Percentiles rank a stretch among this genome's conserved stretches.
phyloP scores from a whole-genome alignment of 2,797 vertebrate genomes.

The Mormyrops attenuatus region DNA sequence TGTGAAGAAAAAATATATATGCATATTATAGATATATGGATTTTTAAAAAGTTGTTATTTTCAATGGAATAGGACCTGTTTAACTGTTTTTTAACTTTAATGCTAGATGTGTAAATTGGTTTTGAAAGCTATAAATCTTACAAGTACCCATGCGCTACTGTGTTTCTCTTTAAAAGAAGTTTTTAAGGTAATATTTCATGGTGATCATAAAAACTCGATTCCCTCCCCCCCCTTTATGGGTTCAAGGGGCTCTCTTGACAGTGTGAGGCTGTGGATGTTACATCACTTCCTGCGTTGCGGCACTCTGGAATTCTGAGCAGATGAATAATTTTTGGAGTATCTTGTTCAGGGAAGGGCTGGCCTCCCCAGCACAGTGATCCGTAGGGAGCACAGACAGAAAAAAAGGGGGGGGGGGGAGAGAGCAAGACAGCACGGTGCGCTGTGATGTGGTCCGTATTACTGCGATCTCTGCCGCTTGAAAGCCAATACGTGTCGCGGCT shows the following conservation, averaged over 20 bases:
- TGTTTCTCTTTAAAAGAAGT: background rate
- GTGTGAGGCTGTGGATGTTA: background rate
- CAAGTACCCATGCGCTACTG: background rate
- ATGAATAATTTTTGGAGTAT: background rate
- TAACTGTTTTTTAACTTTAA: background rate
- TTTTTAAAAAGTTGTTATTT: background rate
- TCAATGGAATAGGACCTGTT: background rate
- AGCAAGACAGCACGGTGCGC: background rate
- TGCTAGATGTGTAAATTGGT: background rate
- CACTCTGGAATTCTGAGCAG: background rate
- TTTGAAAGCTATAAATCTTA: constrained; percentile 8
- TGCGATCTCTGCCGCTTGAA: background rate
- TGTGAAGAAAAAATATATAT: background rate
- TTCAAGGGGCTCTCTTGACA: background rate
- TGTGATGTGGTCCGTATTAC: background rate
- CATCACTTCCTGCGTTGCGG: background rate
- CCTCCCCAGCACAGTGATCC: too few species aligned
- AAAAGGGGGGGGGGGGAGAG: background rate
- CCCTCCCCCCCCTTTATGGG: background rate
- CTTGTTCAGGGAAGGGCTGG: background rate
- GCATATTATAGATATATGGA: background rate
- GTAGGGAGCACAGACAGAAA: background rate
- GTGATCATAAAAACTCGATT: background rate
- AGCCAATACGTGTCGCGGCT: background rate
- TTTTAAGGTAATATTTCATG: background rate